Evolutionary conservation across 2,113 vertebrate genomes (phyloP).

Genomic region (Emydura subglobosa): DNA sequence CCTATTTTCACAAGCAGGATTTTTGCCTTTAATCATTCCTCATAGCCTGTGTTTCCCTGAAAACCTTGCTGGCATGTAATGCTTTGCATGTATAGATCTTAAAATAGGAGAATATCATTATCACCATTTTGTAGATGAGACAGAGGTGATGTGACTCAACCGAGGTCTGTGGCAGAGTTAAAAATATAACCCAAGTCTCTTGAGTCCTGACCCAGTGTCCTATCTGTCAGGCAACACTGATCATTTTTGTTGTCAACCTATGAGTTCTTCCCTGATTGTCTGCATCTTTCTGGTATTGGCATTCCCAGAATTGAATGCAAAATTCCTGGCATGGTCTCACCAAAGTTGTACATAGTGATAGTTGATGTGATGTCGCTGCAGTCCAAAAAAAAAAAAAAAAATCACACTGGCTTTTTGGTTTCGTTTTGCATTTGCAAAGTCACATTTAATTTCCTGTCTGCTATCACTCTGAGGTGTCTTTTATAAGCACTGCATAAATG

Average conservation of each 20-base stretch:
- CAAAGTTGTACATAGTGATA: background rate
- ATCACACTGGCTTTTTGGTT: rapidly evolving
- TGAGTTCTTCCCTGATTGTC: background rate
- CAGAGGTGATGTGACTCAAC: rapidly evolving
- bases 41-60: background rate
- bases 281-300: background rate
- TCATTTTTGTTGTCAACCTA: background rate
- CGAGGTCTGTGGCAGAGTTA: background rate
- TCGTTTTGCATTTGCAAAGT: background rate
- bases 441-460: background rate
- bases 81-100: background rate
- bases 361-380: background rate
- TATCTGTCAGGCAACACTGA: background rate
- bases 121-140: background rate
- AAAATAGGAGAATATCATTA: background rate
- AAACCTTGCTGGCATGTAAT: background rate
- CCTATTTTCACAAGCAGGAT: background rate
- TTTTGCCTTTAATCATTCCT: background rate
- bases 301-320: rapidly evolving
- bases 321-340: background rate
- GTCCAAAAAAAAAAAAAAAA: background rate
- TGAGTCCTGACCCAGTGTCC: background rate
- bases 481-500: rapidly evolving
- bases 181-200: background rate
- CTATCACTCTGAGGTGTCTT: background rate